Conservation (phyloP, 2,113 vertebrate genomes). For the Eulemur rufifrons region DNA sequence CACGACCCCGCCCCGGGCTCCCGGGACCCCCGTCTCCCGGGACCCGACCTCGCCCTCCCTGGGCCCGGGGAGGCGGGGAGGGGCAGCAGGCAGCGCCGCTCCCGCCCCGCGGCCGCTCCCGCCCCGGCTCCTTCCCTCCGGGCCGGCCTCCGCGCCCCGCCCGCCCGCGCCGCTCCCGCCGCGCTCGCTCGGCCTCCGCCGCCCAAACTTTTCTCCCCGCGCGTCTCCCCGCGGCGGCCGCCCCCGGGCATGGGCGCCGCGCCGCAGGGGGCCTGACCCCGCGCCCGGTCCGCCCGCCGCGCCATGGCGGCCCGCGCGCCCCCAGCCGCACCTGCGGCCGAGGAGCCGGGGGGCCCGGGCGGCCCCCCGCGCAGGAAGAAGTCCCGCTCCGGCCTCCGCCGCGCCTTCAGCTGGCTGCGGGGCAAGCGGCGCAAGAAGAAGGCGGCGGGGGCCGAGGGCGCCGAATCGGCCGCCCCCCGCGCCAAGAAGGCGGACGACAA, state of each 20-base stretch:
- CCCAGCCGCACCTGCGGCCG: conserved; percentile 87
- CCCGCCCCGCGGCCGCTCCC: conserved; percentile 62
- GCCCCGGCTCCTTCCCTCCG: conserved; percentile 36
- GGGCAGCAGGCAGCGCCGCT: conserved; percentile 53
- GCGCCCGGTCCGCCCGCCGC: not conserved
- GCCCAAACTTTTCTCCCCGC: conserved; percentile 77
- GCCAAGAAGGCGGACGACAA: conserved; percentile 77
- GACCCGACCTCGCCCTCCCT: not conserved
- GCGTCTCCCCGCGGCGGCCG: conserved; percentile 49
- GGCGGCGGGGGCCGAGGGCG: conserved; percentile 64
- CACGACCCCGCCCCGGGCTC: not conserved
- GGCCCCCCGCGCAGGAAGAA: conserved; percentile 80
- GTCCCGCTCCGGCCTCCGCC: conserved; percentile 87
- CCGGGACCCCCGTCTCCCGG: no score
- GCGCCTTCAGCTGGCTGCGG: conserved; percentile 92
- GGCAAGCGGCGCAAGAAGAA: conserved; percentile 86
- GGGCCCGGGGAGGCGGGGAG: conserved; percentile 24
- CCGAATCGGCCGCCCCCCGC: conserved; percentile 56
- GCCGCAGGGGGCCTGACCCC: conserved; percentile 57
- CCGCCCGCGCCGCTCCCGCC: conserved; percentile 47
- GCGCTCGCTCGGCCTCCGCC: conserved; percentile 56
- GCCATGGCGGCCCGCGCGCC: conserved; percentile 83
- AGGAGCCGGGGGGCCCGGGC: conserved; percentile 79
- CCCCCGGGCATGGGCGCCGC: conserved; percentile 65
- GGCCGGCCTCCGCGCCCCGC: conserved; percentile 62